Evolutionary conservation across 2,797 vertebrate species (phyloP).

Genomic region (Odontamblyopus lacepedii): DNA sequence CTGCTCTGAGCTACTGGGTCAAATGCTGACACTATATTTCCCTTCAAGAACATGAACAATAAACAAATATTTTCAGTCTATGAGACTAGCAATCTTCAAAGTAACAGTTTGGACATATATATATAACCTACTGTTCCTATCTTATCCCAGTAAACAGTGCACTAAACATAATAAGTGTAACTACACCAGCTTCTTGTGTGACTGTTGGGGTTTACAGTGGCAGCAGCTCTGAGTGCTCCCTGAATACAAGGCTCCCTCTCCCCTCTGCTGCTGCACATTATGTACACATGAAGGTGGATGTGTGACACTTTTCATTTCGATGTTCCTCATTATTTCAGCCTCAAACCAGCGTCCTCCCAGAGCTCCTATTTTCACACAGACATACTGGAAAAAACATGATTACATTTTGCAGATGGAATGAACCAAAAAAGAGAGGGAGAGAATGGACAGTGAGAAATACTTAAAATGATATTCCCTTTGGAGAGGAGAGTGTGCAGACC

Average conservation of each 20-base stretch:
- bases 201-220: conserved; percentile 19
- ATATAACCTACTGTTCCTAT: background rate
- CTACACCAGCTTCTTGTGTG: conserved; percentile 5
- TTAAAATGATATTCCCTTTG: conserved; percentile 20
- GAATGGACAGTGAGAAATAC: background rate
- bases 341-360: conserved; percentile 17
- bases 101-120: background rate
- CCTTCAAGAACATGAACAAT: too few species aligned
- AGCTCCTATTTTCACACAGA: conserved; percentile 24
- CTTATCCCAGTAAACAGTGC: background rate
- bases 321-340: conserved; percentile 43
- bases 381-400: conserved; percentile 25
- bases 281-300: conserved; percentile 14
- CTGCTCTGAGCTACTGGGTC: background rate
- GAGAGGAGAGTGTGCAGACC: background rate
- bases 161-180: background rate
- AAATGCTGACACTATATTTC: background rate
- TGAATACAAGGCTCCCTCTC: conserved; percentile 15
- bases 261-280: conserved; percentile 12
- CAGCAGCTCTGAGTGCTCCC: conserved; percentile 1
- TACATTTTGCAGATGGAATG: conserved; percentile 34
- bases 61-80: too few species aligned
- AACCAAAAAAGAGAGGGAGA: conserved; percentile 9
- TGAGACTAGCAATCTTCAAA: background rate
- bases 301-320: conserved; percentile 36